These are phyloP conservation scores for Acleris literana DNA, from an alignment of 2,888 invertebrate species.

Conservation along the genomic window DNA sequence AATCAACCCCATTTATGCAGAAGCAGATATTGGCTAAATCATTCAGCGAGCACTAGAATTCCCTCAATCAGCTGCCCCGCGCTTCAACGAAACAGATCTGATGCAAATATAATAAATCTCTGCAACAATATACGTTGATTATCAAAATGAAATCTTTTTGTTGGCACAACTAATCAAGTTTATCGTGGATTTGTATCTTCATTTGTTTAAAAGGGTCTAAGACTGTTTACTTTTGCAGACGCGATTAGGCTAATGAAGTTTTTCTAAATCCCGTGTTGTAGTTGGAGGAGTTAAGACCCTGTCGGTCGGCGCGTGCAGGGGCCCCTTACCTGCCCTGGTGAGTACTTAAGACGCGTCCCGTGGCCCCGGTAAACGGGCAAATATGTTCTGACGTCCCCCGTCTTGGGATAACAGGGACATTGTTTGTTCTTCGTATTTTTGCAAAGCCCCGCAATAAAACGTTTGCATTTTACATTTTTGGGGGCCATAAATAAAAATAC, in stretches of 20 bases:
- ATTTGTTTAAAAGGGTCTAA: slow-evolving; percentile 67
- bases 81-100: slow-evolving; percentile 44
- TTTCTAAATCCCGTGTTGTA: slow-evolving; percentile 28
- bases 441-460: slow-evolving; percentile 80
- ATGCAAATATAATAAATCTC: slow-evolving; percentile 68
- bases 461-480: slow-evolving; percentile 82
- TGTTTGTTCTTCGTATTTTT: slow-evolving; percentile 81
- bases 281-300: slow-evolving; percentile 7
- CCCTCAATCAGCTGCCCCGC: slow-evolving; percentile 19
- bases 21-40: slow-evolving; percentile 14
- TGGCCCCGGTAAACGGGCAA: slow-evolving; percentile 56
- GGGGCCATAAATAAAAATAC: slow-evolving; percentile 78
- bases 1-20: no score
- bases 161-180: slow-evolving; percentile 77
- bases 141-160: slow-evolving; percentile 82
- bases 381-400: slow-evolving; percentile 71
- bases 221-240: slow-evolving; percentile 53
- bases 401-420: slow-evolving; percentile 71
- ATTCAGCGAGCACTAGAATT: slow-evolving; percentile 21
- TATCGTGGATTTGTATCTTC: slow-evolving; percentile 78
- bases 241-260: slow-evolving; percentile 52
- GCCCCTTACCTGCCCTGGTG: slow-evolving; percentile 51
- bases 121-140: slow-evolving; percentile 76
- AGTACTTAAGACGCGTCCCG: slow-evolving; percentile 56
- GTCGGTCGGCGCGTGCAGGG: slow-evolving; percentile 7